Evolutionary conservation across 2,797 vertebrate species (phyloP).

Genomic region (Trachurus trachurus): DNA sequence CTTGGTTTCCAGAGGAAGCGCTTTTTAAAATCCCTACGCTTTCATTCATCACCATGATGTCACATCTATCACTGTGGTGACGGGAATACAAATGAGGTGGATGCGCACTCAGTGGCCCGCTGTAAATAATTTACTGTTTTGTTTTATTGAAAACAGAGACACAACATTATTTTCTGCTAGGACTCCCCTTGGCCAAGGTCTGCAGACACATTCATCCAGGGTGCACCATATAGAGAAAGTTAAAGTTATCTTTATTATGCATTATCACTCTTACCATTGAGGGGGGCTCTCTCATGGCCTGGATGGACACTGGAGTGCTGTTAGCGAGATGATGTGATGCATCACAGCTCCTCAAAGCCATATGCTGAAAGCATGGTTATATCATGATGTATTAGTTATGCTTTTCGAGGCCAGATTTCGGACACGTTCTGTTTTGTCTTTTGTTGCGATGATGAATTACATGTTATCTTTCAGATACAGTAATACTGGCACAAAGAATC

Average conservation of each 20-base stretch:
- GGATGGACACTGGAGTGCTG: constrained; percentile 68
- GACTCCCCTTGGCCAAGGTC: constrained; percentile 81
- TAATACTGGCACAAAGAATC: constrained; percentile 38
- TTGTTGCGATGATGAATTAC: constrained; percentile 58
- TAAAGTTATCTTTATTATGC: constrained; percentile 72
- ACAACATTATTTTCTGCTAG: constrained; percentile 80
- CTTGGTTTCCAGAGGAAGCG: constrained; percentile 81
- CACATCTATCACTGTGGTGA: constrained; percentile 82
- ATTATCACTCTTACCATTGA: constrained; percentile 71
- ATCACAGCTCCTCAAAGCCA: constrained; percentile 61
- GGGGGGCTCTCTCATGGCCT: constrained; percentile 52
- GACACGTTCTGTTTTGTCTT: constrained; percentile 48
- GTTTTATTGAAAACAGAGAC: constrained; percentile 85
- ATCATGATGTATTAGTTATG: constrained; percentile 66
- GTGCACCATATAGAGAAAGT: constrained; percentile 58
- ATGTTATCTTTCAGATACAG: constrained; percentile 47
- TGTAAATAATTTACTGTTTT: constrained; percentile 88
- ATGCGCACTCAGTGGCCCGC: constrained; percentile 76
- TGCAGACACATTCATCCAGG: constrained; percentile 75
- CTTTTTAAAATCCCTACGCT: constrained; percentile 79
- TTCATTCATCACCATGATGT: constrained; percentile 85
- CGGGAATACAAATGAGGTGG: constrained; percentile 82
- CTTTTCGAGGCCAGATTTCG: constrained; percentile 50
- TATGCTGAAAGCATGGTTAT: constrained; percentile 60
- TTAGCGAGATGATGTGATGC: constrained; percentile 63